These are phyloP conservation scores for Seira sanloemensis DNA, from an alignment of 2,888 invertebrate genomes.

Conservation along the genomic window DNA sequence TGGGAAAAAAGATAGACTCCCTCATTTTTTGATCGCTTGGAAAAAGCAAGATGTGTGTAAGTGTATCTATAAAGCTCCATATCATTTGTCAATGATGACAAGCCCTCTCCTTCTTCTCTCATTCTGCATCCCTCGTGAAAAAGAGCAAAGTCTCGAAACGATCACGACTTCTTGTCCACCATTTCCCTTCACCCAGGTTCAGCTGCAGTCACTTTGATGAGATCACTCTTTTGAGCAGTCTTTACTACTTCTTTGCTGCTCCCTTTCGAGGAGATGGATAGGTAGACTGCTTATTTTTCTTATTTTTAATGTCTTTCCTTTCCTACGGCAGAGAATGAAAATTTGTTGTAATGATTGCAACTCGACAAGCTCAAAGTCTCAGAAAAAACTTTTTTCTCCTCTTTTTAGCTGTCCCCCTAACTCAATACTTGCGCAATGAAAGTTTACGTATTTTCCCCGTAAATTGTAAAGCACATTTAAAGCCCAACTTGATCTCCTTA, in stretches of 20 bases:
- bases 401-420: too few relatives aligned
- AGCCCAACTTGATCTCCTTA: not conserved
- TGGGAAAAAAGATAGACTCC: too few relatives aligned
- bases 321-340: not conserved
- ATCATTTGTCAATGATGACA: slow-evolving; percentile 49
- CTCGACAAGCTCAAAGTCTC: slow-evolving; percentile 5
- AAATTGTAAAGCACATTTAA: not conserved
- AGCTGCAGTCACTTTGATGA: not conserved
- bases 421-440: too few relatives aligned
- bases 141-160: not conserved
- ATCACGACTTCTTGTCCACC: not conserved
- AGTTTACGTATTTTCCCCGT: too few relatives aligned
- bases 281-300: slow-evolving; percentile 10
- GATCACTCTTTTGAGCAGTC: not conserved
- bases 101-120: not conserved
- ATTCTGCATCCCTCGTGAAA: not conserved
- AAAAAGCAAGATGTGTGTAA: too few relatives aligned
- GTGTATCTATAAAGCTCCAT: not conserved
- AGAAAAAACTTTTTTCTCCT: not conserved
- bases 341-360: slow-evolving; percentile 21
- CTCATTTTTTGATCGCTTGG: not conserved
- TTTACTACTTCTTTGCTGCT: not conserved
- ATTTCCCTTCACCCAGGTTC: not conserved
- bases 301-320: slow-evolving; percentile 29
- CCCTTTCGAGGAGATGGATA: not conserved